phyloP scores from a whole-genome alignment of 2,888 invertebrate genomes.

The Bombyx huttoni region DNA sequence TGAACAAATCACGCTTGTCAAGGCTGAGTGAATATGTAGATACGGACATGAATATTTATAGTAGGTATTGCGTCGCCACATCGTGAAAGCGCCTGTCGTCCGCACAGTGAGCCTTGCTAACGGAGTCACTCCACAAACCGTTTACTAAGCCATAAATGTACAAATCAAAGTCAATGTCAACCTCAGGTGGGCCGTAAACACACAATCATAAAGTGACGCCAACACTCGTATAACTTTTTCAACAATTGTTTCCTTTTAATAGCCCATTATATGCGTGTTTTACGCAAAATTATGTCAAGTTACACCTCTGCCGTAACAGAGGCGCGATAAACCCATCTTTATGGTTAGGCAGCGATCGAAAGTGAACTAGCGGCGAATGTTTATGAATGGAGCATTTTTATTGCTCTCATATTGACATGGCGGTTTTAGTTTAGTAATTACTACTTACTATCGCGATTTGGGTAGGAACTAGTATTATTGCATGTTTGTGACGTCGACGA shows the following conservation, averaged over 20 bases:
- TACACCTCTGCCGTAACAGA: slow-evolving; percentile 66
- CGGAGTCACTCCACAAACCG: slow-evolving; percentile 36
- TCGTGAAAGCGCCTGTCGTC: slow-evolving; percentile 13
- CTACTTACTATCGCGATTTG: slow-evolving; percentile 55
- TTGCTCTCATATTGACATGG: slow-evolving; percentile 63
- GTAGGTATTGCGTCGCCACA: background rate
- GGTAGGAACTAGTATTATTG: slow-evolving; percentile 58
- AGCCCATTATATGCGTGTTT: slow-evolving; percentile 69
- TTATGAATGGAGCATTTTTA: slow-evolving; percentile 68
- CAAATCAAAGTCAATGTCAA: slow-evolving; percentile 72
- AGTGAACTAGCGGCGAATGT: slow-evolving; percentile 50
- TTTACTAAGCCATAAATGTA: slow-evolving; percentile 62
- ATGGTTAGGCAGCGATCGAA: slow-evolving; percentile 62
- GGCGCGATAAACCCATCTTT: slow-evolving; percentile 68
- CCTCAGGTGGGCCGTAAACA: slow-evolving; percentile 66
- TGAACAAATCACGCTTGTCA: background rate
- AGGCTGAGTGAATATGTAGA: slow-evolving; percentile 4
- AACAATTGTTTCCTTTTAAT: slow-evolving; percentile 73
- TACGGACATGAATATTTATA: slow-evolving; percentile 2
- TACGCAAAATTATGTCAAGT: slow-evolving; percentile 71
- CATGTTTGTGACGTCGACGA: slow-evolving; percentile 48
- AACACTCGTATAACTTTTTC: slow-evolving; percentile 70
- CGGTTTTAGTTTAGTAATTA: slow-evolving; percentile 60
- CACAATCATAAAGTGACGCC: slow-evolving; percentile 69
- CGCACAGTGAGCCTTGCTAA: slow-evolving; percentile 19